Base-by-base conservation (phyloP, 2,797 vertebrate genomes). In the Dendrocincla tyrannina region DNA sequence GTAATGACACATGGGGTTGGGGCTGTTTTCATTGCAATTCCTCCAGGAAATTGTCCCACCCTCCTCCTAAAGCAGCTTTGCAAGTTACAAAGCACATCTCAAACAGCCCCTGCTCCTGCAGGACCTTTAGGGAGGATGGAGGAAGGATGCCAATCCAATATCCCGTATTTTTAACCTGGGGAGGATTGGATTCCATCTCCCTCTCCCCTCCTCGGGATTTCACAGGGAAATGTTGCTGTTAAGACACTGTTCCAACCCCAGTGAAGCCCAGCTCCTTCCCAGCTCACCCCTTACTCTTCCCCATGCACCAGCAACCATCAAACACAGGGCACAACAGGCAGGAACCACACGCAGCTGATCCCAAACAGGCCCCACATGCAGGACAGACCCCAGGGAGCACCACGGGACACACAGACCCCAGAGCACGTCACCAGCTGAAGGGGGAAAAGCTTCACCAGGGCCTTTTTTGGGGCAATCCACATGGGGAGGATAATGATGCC, bases 271-370 rank as follows among this genome's bases (percentile, higher is more conserved):
- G 13, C 35, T 56, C 20, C 58, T 81, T 56, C 39, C 39, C 39
- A 80, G 18, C 66, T 52, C 20, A 85, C 44, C 33, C 77, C 63
- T 64, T 49, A 85, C 19, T 79, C 81, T 73, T 33, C 49, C 52
- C 93, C 85, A 80, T 7, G 35, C n/a, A 63, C 28, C 81, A 74
- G 30, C n/a, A 96, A 60, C 13, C 63, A 18, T 11, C 58, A 76
- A 59, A 74, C 79, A 88, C 87, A 53, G 0, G 0, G 47, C 55
- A 68, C 23, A 58, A 55, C 16, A 6, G 93, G 63, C 89, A 94
- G 79, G 37, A 89, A 75, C 46, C 56, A 86, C 93, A 96, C 83
- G 92, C 95, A 96, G 58, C 60, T 28, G 89, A 93, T 85, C 70
- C 55, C 76, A 95, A 82, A 69, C 67, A 68, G 86, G 81, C 92